Evolutionary conservation across 2,113 vertebrate genomes (phyloP).

Genomic region (Solea senegalensis): DNA sequence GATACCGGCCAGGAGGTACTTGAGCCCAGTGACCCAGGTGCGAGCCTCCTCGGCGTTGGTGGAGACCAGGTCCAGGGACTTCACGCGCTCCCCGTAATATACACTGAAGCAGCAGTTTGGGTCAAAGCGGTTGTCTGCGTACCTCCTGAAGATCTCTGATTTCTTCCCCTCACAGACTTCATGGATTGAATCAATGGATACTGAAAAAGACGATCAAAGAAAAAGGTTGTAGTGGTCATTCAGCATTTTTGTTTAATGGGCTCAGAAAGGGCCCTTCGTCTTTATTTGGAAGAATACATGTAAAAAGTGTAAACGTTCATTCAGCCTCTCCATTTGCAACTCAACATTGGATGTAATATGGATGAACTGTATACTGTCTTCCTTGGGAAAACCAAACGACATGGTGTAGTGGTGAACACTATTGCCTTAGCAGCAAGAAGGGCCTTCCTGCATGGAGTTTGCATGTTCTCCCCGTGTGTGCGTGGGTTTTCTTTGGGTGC

Average conservation of each 20-base stretch:
- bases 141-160: slow-evolving; percentile 93
- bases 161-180: slow-evolving; percentile 94
- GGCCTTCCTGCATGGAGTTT: too few relatives aligned
- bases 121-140: slow-evolving; percentile 88
- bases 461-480: too few relatives aligned
- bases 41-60: slow-evolving; percentile 87
- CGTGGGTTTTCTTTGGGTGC: too few relatives aligned
- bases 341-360: too few relatives aligned
- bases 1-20: slow-evolving; percentile 96
- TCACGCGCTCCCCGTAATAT: slow-evolving; percentile 91
- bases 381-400: too few relatives aligned
- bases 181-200: slow-evolving; percentile 92
- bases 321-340: too few relatives aligned
- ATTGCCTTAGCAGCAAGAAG: too few relatives aligned
- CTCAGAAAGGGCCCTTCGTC: neutral
- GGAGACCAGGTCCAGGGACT: slow-evolving; percentile 92
- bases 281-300: neutral
- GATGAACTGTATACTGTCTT: too few relatives aligned
- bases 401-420: too few relatives aligned
- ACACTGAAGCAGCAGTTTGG: slow-evolving; percentile 98
- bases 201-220: slow-evolving; percentile 48
- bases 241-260: neutral
- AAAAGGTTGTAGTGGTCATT: neutral
- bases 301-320: too few relatives aligned
- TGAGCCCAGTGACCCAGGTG: slow-evolving; percentile 94